Conservation (phyloP, 2,113 vertebrate genomes). For the Patagioenas fasciata region DNA sequence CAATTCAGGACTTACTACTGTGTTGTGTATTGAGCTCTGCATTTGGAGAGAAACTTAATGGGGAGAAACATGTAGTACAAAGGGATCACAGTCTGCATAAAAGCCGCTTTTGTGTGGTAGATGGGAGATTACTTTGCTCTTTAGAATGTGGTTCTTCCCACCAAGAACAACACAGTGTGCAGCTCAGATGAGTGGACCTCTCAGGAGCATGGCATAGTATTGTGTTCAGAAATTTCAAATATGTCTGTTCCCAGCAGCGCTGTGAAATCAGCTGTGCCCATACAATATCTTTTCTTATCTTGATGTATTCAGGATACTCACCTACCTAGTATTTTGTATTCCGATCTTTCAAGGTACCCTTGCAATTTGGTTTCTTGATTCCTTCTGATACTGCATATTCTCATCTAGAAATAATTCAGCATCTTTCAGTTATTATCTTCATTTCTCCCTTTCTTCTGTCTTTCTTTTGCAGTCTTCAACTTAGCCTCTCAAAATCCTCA, state of each 20-base stretch:
- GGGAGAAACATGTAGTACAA: not conserved
- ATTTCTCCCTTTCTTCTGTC: not conserved
- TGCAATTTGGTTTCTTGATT: not conserved
- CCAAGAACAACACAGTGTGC: not conserved
- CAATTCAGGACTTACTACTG: constrained; percentile 3
- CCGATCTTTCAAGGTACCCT: not conserved
- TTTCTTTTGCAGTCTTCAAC: not conserved
- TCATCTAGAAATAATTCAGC: not conserved
- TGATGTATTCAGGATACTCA: not conserved
- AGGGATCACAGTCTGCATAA: not conserved
- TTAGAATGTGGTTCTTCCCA: not conserved
- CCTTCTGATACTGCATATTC: not conserved
- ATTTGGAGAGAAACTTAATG: constrained; percentile 10
- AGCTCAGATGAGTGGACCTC: not conserved
- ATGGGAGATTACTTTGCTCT: not conserved
- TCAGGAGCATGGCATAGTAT: not conserved
- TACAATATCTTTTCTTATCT: not conserved
- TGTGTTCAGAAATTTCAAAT: not conserved
- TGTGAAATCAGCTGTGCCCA: not conserved
- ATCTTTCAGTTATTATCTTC: not conserved
- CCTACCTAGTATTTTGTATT: not conserved
- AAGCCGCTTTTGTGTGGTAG: constrained; percentile 19
- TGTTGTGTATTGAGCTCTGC: not conserved
- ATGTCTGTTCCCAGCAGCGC: not conserved
- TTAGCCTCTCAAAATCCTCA: constrained; percentile 13